Evolutionary conservation across 92 coral and sea anemone genomes (phyloP).

Genomic region (Blastomussa wellsi): DNA sequence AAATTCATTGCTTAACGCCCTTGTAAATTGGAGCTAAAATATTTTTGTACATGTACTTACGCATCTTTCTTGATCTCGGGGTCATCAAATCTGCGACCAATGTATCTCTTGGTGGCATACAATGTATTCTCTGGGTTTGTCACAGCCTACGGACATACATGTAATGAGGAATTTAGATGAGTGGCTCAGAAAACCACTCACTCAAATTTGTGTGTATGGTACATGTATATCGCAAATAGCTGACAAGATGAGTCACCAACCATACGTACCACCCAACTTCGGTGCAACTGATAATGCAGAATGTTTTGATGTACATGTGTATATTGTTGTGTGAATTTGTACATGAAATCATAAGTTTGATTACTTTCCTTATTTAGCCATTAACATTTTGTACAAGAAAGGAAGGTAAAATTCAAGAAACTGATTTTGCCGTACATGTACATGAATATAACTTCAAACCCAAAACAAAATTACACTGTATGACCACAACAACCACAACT

Average conservation of each 20-base stretch:
- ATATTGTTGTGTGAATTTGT: too few relatives aligned
- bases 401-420: too few relatives aligned
- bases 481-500: neutral
- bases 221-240: too few relatives aligned
- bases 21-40: neutral
- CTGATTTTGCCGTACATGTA: too few relatives aligned
- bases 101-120: slow-evolving; percentile 94
- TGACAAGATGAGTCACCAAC: too few relatives aligned
- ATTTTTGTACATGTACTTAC: slow-evolving; percentile 43
- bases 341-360: too few relatives aligned
- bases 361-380: too few relatives aligned
- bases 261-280: too few relatives aligned
- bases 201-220: neutral
- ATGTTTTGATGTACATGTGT: too few relatives aligned
- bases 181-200: neutral
- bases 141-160: slow-evolving; percentile 67
- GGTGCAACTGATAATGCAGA: too few relatives aligned
- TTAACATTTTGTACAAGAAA: too few relatives aligned
- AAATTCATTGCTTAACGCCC: neutral
- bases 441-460: neutral
- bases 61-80: slow-evolving; percentile 86
- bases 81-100: slow-evolving; percentile 92
- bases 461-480: neutral
- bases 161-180: neutral
- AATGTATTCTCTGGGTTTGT: slow-evolving; percentile 94